Evolutionary conservation across 2,113 vertebrate species (phyloP).

Genomic region (Bathybates hornii): DNA sequence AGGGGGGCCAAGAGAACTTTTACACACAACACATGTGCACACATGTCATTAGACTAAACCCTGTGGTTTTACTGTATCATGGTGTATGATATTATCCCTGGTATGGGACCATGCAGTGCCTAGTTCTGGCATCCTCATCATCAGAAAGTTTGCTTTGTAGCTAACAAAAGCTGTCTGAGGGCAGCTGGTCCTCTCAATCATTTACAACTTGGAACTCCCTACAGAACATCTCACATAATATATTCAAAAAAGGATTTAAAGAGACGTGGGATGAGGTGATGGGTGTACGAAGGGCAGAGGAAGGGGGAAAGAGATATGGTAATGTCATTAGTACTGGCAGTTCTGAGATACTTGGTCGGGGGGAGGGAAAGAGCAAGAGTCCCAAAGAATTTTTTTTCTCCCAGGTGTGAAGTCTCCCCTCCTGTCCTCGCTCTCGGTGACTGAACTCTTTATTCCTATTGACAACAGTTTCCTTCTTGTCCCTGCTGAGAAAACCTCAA

Average conservation of each 20-base stretch:
- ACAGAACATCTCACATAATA: constrained; percentile 62
- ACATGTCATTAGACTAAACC: neutral
- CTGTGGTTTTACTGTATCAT: neutral
- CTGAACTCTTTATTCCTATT: constrained; percentile 20
- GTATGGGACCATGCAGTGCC: constrained; percentile 11
- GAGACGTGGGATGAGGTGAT: constrained; percentile 53
- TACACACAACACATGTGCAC: constrained; percentile 15
- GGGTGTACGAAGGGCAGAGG: constrained; percentile 23
- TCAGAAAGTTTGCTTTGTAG: neutral
- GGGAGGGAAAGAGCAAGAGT: constrained; percentile 11
- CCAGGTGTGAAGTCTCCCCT: constrained; percentile 13
- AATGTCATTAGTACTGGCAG: constrained; percentile 51
- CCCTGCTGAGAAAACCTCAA: neutral
- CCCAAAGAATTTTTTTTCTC: constrained; percentile 8
- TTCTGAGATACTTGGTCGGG: constrained; percentile 10
- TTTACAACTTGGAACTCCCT: constrained; percentile 52
- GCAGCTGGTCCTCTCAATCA: constrained; percentile 30
- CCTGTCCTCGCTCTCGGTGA: neutral
- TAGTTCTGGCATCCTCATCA: constrained; percentile 39
- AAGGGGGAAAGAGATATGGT: constrained; percentile 39
- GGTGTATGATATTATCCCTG: constrained; percentile 1
- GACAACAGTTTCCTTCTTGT: constrained; percentile 10
- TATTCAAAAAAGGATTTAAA: constrained; percentile 46
- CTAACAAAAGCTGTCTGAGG: constrained; percentile 1
- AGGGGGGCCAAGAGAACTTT: neutral